Evolutionary conservation across 2,888 invertebrate genomes (phyloP).

Genomic region (Trileptium ribeirensis): DNA sequence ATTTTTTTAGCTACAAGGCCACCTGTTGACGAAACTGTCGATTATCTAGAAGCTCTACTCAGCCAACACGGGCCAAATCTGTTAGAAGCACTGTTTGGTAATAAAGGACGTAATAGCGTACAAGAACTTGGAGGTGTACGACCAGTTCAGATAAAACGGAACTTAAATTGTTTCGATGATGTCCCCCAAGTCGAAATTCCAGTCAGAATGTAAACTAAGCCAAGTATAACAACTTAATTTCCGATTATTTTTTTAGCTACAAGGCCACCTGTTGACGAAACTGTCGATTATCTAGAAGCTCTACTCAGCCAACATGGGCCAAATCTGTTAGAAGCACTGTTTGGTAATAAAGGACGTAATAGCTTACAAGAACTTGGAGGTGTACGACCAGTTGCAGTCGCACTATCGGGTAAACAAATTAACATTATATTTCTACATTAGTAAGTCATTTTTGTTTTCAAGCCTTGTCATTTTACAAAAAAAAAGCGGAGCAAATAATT

Average conservation of each 20-base stretch:
- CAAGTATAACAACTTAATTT: no score
- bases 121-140: conserved; percentile 86
- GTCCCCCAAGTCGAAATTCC: no score
- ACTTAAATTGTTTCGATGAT: no score
- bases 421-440: no score
- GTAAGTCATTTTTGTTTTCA: no score
- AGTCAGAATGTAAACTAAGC: no score
- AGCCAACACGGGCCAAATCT: conserved; percentile 93
- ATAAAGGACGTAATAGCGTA: conserved; percentile 82
- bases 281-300: conserved; percentile 85
- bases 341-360: conserved; percentile 86
- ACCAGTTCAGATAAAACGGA: no score
- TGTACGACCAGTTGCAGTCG: conserved; percentile 88
- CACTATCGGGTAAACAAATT: conserved; percentile 76
- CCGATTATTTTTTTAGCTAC: conserved; percentile 63
- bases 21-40: conserved; percentile 90
- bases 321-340: conserved; percentile 89
- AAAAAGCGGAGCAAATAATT: no score
- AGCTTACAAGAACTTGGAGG: conserved; percentile 84
- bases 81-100: conserved; percentile 87
- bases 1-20: conserved; percentile 75
- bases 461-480: no score
- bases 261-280: conserved; percentile 91
- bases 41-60: conserved; percentile 82
- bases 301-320: conserved; percentile 88